Conservation (phyloP, 1,140 invertebrate genomes). For the Panulirus ornatus region DNA sequence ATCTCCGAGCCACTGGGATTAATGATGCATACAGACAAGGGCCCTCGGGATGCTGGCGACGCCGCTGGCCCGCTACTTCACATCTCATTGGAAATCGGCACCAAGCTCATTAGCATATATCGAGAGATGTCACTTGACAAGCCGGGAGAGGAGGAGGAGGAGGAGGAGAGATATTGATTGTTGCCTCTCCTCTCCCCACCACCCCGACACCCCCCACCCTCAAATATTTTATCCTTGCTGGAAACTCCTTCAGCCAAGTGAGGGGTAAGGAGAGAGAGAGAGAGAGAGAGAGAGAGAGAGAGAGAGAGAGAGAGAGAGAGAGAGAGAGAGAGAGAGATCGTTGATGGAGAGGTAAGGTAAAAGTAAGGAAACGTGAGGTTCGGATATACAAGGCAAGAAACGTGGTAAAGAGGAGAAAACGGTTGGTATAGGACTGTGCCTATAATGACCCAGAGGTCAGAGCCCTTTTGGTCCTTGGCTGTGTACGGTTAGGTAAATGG, state of each 20-base stretch:
- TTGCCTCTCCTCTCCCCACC: neutral
- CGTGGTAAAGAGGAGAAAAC: neutral
- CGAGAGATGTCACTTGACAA: slow-evolving; percentile 56
- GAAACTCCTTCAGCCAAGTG: slow-evolving; percentile 6
- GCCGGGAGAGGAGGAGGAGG: neutral
- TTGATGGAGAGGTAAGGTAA: neutral
- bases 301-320: neutral
- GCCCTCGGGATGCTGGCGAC: slow-evolving; percentile 8
- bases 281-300: neutral
- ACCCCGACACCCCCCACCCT: no score
- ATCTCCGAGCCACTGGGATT: slow-evolving; percentile 12
- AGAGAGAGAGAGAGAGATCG: neutral
- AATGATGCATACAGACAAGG: slow-evolving; percentile 29
- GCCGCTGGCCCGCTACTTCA: slow-evolving; percentile 39
- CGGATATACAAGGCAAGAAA: neutral
- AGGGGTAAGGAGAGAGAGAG: neutral
- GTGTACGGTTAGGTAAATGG: no score
- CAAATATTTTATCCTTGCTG: slow-evolving; percentile 42
- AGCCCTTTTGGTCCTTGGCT: no score
- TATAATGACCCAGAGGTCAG: no score
- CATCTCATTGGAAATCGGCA: slow-evolving; percentile 60
- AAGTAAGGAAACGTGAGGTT: neutral
- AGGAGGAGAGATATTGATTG: slow-evolving; percentile 37
- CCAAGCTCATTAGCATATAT: slow-evolving; percentile 67
- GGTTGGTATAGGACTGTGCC: no score